Percentiles rank a stretch among this genome's conserved stretches.
These are phyloP conservation scores for Mastacembelus armatus DNA, from an alignment of 2,797 vertebrate species.

Conservation along the genomic window DNA sequence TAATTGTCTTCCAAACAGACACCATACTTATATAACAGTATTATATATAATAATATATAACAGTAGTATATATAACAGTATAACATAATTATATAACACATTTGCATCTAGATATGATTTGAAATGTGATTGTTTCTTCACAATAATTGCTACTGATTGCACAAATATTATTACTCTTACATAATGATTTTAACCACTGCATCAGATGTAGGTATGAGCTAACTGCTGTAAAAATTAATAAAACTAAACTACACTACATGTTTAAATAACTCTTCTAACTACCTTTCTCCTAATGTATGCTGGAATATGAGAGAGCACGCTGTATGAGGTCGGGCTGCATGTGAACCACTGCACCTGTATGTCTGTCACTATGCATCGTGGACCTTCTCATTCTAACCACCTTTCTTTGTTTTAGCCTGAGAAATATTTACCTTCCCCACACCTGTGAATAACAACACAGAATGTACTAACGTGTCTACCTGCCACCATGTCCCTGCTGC, in stretches of 20 bases:
- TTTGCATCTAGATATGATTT: too few species aligned
- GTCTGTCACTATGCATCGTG: slow-evolving; percentile 18
- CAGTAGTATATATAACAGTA: too few species aligned
- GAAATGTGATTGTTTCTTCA: too few species aligned
- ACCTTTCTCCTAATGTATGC: slow-evolving; percentile 29
- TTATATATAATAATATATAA: too few species aligned
- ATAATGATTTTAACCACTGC: neutral
- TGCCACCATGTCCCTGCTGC: slow-evolving; percentile 47
- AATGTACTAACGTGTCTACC: slow-evolving; percentile 51
- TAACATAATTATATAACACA: neutral
- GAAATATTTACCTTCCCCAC: slow-evolving; percentile 66
- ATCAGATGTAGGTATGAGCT: neutral
- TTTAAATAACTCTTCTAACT: slow-evolving; percentile 48
- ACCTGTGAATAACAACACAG: slow-evolving; percentile 50
- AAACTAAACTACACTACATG: slow-evolving; percentile 65
- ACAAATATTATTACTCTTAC: neutral
- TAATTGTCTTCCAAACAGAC: neutral
- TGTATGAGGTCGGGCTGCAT: neutral
- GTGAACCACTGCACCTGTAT: slow-evolving; percentile 9
- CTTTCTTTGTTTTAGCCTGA: slow-evolving; percentile 59
- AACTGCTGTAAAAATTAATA: neutral
- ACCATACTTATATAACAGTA: neutral
- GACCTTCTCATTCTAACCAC: slow-evolving; percentile 33
- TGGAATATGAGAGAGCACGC: slow-evolving; percentile 18
- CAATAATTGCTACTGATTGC: too few species aligned